Evolutionary conservation across 2,797 vertebrate genomes (phyloP).

Genomic region (Squalus acanthias): DNA sequence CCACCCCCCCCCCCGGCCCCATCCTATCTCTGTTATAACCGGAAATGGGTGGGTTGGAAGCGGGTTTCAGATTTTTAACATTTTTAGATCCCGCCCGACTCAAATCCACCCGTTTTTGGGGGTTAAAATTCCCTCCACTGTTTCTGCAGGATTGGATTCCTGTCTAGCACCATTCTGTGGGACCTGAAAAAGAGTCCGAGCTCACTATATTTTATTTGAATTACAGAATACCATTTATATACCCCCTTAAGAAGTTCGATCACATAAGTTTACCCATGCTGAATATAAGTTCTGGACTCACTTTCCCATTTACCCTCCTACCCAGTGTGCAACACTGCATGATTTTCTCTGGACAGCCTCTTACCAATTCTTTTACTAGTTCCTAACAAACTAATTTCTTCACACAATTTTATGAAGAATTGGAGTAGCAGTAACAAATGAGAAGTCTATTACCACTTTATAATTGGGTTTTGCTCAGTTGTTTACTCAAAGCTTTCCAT

Average conservation of each 20-base stretch:
- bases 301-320: background rate
- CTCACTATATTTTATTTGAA: background rate
- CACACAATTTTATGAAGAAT: background rate
- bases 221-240: no score
- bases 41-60: background rate
- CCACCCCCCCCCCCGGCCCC: no score
- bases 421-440: background rate
- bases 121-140: no score
- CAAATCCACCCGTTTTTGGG: no score
- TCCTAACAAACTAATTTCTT: background rate
- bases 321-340: background rate
- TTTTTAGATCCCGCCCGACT: background rate
- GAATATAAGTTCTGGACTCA: background rate
- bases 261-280: background rate
- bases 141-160: background rate
- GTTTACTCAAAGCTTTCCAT: slow-evolving; percentile 13
- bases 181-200: background rate
- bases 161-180: background rate
- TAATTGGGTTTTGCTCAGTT: slow-evolving; percentile 2
- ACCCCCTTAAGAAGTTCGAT: background rate
- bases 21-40: no score
- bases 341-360: background rate
- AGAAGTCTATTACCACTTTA: slow-evolving; percentile 23
- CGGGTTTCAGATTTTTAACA: background rate
- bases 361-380: background rate